Evolutionary conservation across 1,140 invertebrate species (phyloP).

Genomic region (Drosophila cardini): DNA sequence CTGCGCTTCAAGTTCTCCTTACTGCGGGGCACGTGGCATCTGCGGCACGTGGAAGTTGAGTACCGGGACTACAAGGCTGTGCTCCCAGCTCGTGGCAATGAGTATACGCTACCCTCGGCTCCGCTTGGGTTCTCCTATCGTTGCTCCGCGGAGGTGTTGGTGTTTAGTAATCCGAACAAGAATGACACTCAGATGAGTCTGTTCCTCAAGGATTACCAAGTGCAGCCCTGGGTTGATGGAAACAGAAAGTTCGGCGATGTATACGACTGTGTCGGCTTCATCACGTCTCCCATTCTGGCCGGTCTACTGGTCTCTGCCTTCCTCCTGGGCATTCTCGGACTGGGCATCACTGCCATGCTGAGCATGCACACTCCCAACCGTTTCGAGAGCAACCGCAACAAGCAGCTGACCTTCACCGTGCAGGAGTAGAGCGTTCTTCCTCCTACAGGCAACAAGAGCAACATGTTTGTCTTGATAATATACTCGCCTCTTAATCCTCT

Average conservation of each 20-base stretch:
- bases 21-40: constrained; percentile 85
- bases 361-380: constrained; percentile 98
- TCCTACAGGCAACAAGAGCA: background rate
- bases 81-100: constrained; percentile 70
- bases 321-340: constrained; percentile 90
- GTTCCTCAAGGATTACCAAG: constrained; percentile 85
- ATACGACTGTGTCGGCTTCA: constrained; percentile 96
- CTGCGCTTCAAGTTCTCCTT: constrained; percentile 77
- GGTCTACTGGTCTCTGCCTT: constrained; percentile 94
- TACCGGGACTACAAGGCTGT: constrained; percentile 67
- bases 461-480: constrained; percentile 67
- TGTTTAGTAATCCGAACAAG: constrained; percentile 85
- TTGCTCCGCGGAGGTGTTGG: constrained; percentile 84
- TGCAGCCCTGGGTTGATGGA: constrained; percentile 86
- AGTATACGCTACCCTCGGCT: constrained; percentile 83
- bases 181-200: constrained; percentile 75
- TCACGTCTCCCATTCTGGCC: constrained; percentile 95
- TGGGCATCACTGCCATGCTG: constrained; percentile 95
- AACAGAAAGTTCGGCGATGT: constrained; percentile 88
- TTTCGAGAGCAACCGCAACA: constrained; percentile 98
- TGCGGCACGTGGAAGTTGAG: constrained; percentile 86
- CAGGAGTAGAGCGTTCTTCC: constrained; percentile 86
- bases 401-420: constrained; percentile 93
- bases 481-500: constrained; percentile 68
- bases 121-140: constrained; percentile 86